Evolutionary conservation across 2,888 invertebrate genomes (phyloP).

Genomic region (Sicus ferrugineus): DNA sequence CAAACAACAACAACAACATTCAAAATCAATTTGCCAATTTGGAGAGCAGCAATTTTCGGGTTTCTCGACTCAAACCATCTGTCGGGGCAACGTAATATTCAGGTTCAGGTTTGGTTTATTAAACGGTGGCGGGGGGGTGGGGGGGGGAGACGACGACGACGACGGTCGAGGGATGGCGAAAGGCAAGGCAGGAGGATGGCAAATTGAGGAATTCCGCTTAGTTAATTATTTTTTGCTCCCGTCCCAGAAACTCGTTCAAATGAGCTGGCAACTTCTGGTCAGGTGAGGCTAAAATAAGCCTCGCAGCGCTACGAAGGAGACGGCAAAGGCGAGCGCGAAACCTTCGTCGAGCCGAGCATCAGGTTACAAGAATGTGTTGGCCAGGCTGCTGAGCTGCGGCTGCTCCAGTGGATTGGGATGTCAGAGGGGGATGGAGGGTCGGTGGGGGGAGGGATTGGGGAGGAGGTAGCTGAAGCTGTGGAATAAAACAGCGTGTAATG

Average conservation of each 20-base stretch:
- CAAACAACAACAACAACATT: conserved; percentile 29
- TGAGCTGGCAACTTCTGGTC: conserved; percentile 24
- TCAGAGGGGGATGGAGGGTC: too few species aligned
- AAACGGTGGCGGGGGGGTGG: too few species aligned
- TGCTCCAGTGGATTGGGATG: too few species aligned
- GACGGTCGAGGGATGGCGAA: too few species aligned
- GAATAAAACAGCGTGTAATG: conserved; percentile 4
- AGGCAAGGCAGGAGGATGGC: neutral
- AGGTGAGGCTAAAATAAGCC: conserved; percentile 18
- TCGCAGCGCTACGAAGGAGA: neutral
- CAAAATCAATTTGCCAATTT: conserved; percentile 33
- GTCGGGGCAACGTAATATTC: conserved; percentile 14
- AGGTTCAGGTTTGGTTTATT: neutral
- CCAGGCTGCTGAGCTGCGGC: neutral
- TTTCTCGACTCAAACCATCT: conserved; percentile 24
- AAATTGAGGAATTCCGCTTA: conserved; percentile 31
- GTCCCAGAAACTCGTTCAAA: conserved; percentile 10
- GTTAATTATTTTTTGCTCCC: conserved; percentile 32
- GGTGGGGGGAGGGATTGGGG: neutral
- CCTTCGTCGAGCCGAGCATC: conserved; percentile 2
- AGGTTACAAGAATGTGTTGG: conserved; percentile 20
- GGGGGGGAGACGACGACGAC: too few species aligned
- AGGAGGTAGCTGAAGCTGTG: neutral
- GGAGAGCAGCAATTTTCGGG: conserved; percentile 23
- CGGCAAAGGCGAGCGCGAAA: neutral